Base-by-base conservation (phyloP, 2,888 invertebrate species). In the Margaritifera margaritifera region DNA sequence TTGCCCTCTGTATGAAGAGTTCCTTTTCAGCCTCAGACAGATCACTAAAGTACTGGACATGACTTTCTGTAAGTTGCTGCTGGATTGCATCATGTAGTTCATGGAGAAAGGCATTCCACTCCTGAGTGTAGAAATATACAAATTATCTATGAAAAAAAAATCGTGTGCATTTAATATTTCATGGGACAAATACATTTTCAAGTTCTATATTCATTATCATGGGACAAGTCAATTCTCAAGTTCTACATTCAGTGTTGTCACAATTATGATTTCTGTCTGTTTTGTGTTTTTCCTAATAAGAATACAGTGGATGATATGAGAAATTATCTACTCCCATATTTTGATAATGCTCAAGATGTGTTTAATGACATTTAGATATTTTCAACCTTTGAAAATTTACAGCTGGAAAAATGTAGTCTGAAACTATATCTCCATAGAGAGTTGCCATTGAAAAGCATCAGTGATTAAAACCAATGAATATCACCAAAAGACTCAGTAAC, bases 51-150 rank as follows among this genome's bases (percentile, higher is more conserved):
- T 87, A 85, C 68, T 85, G 84, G 22, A 89, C 87, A 82, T 87
- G 88, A 64, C 87, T 89, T 76, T 89, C 89, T 51, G 83, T 85
- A 20, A 89, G 78, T 74, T 89, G 89, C 64, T 88, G 89, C 60
- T 89, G 86, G 27, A 89, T 84, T 20, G 89, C 88, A 70, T 89
- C 88, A 74, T 89, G 87, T 25, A 89, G 80, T 58, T 89, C 88
- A 63, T 80, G 81, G 4, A 88, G 77, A 77, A 89, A 89, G 22
- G 73, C 69, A 70, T 83, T 83, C 89, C 89, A 89, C 71, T 89
- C 89, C 89, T 89, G 66, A 6, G 42, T 11, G 42, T 42, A 11
- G 2, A 42, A 42, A 42, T 42, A 68, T 61, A 65, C 22, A 66
- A 64, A 68, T 18, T 53, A 61, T 27, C n/a, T 22, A 27, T 57